A percentile compares a stretch with the other conserved stretches of the same genome.
Evolutionary conservation across 2,888 invertebrate genomes (phyloP).

Genomic region (Bimastos eiseni): DNA sequence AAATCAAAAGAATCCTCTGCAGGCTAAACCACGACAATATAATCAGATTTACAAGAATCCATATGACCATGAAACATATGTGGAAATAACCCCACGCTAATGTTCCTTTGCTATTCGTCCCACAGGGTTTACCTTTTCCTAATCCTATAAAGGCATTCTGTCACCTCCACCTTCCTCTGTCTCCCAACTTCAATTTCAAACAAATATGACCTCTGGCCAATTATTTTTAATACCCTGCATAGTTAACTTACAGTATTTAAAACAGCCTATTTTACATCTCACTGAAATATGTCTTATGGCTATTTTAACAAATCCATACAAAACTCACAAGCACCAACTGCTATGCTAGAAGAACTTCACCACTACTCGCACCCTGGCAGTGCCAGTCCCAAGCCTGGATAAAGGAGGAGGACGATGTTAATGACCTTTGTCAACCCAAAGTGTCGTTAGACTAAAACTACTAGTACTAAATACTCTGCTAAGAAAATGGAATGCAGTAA

Average conservation of each 20-base stretch:
- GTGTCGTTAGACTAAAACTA: not conserved
- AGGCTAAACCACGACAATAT: not conserved
- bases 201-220: not conserved
- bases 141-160: not conserved
- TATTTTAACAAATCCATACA: not conserved
- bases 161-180: not conserved
- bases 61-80: not conserved
- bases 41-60: not conserved
- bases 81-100: not conserved
- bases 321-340: conserved; percentile 13
- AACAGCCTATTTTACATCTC: not conserved
- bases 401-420: too few relatives aligned
- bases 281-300: not conserved
- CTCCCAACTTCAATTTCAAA: not conserved
- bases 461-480: not conserved
- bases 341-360: too few relatives aligned
- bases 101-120: not conserved
- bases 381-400: too few relatives aligned
- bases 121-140: not conserved
- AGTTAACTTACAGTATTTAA: not conserved
- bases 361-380: too few relatives aligned
- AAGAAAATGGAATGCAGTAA: not conserved
- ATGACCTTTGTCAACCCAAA: too few relatives aligned
- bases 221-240: not conserved
- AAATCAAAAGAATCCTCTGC: not conserved